Evolutionary conservation across 2,888 invertebrate species (phyloP).

Genomic region (Coelopa pilipes): DNA sequence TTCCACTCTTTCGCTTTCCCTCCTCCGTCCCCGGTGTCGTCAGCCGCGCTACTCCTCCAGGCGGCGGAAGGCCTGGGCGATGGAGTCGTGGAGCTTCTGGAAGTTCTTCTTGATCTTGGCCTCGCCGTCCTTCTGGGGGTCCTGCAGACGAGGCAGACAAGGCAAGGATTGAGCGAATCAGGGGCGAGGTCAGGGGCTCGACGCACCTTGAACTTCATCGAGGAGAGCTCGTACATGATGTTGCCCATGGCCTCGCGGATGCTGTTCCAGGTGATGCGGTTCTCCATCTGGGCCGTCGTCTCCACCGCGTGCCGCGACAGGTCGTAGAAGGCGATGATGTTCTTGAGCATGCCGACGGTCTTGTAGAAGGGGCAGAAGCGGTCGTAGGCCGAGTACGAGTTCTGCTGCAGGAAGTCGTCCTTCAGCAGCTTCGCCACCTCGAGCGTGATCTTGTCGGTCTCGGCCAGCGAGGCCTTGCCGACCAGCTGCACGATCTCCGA

Average conservation of each 20-base stretch:
- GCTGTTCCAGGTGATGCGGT: slow-evolving; percentile 97
- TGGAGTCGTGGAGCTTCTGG: slow-evolving; percentile 95
- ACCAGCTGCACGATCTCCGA: slow-evolving; percentile 99
- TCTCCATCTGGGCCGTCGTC: slow-evolving; percentile 90
- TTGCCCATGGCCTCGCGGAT: slow-evolving; percentile 96
- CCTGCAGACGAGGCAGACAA: slow-evolving; percentile 70
- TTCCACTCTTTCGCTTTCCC: too few species aligned
- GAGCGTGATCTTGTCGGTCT: slow-evolving; percentile 97
- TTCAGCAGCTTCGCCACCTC: slow-evolving; percentile 98
- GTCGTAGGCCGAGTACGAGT: slow-evolving; percentile 94
- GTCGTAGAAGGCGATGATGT: slow-evolving; percentile 98
- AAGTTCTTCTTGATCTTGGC: slow-evolving; percentile 95
- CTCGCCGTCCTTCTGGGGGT: slow-evolving; percentile 98
- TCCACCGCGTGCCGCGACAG: slow-evolving; percentile 97
- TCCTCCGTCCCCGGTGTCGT: too few species aligned
- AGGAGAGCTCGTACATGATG: slow-evolving; percentile 94
- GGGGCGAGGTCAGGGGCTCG: neutral
- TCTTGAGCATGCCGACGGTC: slow-evolving; percentile 97
- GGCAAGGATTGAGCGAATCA: neutral
- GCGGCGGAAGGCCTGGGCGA: slow-evolving; percentile 96
- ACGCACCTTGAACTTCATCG: slow-evolving; percentile 97
- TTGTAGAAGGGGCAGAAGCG: slow-evolving; percentile 99
- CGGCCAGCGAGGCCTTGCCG: slow-evolving; percentile 97
- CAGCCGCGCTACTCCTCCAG: slow-evolving; percentile 96
- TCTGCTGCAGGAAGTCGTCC: slow-evolving; percentile 99